Conservation (phyloP, 2,888 invertebrate species). For the Melanostoma scalare region DNA sequence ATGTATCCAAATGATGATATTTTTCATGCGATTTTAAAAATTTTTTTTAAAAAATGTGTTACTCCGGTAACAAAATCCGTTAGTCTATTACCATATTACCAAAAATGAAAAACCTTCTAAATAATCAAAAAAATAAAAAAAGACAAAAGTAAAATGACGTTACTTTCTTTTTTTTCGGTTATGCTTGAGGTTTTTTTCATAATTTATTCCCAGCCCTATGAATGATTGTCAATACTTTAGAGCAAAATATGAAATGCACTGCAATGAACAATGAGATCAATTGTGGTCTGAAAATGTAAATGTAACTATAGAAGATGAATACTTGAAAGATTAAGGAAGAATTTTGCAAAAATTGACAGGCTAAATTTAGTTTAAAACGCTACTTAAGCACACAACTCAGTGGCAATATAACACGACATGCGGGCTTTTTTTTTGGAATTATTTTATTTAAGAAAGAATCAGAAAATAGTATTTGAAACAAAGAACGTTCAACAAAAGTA, state of each 20-base stretch:
- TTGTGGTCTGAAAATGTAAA: constrained; percentile 15
- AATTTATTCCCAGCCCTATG: too few relatives aligned
- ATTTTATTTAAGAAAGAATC: constrained; percentile 1
- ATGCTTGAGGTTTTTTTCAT: not conserved
- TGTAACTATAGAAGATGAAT: constrained; percentile 16
- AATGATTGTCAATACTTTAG: not conserved
- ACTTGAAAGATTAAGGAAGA: constrained; percentile 32
- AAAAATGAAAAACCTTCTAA: too few relatives aligned
- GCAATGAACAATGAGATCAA: constrained; percentile 9
- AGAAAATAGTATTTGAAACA: constrained; percentile 1
- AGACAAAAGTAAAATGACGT: too few relatives aligned
- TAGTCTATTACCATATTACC: too few relatives aligned
- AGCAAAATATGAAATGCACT: constrained; percentile 20
- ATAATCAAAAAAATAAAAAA: too few relatives aligned
- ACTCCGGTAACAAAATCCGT: too few relatives aligned
- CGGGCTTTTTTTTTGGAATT: constrained; percentile 23
- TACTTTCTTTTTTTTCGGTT: not conserved
- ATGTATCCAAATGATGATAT: too few relatives aligned
- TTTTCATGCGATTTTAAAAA: too few relatives aligned
- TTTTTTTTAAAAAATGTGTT: too few relatives aligned
- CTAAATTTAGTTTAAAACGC: constrained; percentile 12
- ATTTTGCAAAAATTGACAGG: constrained; percentile 9
- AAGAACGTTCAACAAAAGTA: constrained; percentile 38
- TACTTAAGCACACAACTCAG: constrained; percentile 55
- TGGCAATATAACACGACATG: constrained; percentile 53